Base-by-base conservation (phyloP, 2,888 invertebrate species). In the Holacanthella duospinosa region DNA sequence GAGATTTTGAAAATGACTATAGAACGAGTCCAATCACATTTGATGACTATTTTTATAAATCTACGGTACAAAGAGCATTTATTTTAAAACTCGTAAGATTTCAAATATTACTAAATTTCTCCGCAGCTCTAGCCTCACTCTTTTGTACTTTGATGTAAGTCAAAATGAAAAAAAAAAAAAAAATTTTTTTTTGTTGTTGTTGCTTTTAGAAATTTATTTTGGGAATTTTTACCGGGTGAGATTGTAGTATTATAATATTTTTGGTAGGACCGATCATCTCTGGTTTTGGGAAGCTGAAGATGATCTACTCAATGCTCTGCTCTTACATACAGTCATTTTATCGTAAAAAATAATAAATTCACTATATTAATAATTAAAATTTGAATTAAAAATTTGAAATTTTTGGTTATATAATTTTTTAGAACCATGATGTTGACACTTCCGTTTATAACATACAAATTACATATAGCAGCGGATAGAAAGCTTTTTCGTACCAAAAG, bases 241-340 rank as follows among this genome's bases (percentile, higher is more conserved):
- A n/a, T n/a, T n/a, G n/a, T n/a, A n/a, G n/a, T n/a, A n/a, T n/a
- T 36, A 16, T 36, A 36, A 36, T n/a, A 4, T 9, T 9, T n/a
- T 9, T 21, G 6, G 21, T 21, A 48, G 48, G 4, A 48, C 48
- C 4, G 48, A 48, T 48, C 48, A 48, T 16, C 19, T 48, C 21
- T 48, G 48, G 48, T 48, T n/a, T 48, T 48, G 48, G 48, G 48
- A 48, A 48, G 48, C 19, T 48, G 48, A 21, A 4, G 48, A 48
- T 48, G 48, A 48, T 48, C 48, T 48, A 4, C 48, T 48, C 19
- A 48, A 48, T 21, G 12, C 48, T 16, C 21, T 48, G 19, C 48
- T 48, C 21, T 21, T 48, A 4, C 48, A 48, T 21, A 48, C 48
- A n/a, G 48, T 48, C 48, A 48, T 48, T 21, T 48, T 48, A 21